Evolutionary conservation across 2,888 invertebrate genomes (phyloP), one percentile per base, ranked within the genome.

Genomic region (Cosmia trapezina): DNA sequence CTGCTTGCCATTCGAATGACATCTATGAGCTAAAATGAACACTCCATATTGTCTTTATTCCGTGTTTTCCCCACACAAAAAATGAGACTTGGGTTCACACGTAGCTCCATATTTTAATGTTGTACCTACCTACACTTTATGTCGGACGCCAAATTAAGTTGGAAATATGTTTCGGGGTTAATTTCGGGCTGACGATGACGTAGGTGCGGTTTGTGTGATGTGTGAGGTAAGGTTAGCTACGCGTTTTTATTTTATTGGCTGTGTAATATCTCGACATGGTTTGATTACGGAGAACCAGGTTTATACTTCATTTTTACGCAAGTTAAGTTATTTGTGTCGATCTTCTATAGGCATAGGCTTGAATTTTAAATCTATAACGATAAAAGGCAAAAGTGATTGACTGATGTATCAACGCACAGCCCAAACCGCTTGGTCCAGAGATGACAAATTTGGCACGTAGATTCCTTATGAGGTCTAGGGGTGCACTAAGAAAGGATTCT

Each of bases 91-190:
- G 59, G 12, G 59, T 51, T 71, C 66, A 59, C 70, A 80, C 73
- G 81, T 78, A 69, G 59, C 71, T 63, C 64, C 63, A 70, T 64
- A 78, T 65, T 66, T 83, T 70, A 73, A 83, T 80, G 71, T 69
- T 5, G 6, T 0, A 0, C n/a, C n/a, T n/a, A n/a, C n/a, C n/a
- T n/a, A 61, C 70, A 76, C 73, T 76, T 76, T 80, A 80, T 73
- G 83, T 63, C n/a, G 70, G 65, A 72, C 66, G 70, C 70, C 61
- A 73, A 78, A 83, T 83, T 83, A 83, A 83, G 72, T 81, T 76
- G 51, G 47, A 65, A 83, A 83, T 76, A 75, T 78, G 68, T 82
- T 82, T 69, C 14, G 66, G 63, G 70, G 66, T 79, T 83, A 54
- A 72, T 80, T 79, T 64, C 8, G 61, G 61, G 69, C 41, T 70